These are phyloP conservation scores for Bergia puertoricense DNA, from an alignment of 92 coral and sea anemone genomes.

Conservation along the genomic window DNA sequence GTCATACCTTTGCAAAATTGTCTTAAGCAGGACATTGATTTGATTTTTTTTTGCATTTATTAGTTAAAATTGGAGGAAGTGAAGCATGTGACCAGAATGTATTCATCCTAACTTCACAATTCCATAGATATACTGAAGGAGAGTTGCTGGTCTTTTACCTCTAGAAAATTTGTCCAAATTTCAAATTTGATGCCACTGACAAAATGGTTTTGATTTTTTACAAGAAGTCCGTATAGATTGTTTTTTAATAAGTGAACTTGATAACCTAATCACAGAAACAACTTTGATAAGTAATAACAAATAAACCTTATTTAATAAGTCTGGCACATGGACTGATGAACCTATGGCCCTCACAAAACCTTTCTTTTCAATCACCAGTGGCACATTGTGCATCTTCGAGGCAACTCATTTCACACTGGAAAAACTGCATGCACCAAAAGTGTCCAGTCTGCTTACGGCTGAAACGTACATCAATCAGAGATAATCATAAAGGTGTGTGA, in stretches of 20 bases:
- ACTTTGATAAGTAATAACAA: not conserved
- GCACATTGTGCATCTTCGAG: conserved; percentile 99
- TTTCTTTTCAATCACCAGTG: conserved; percentile 56
- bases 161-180: not conserved
- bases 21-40: not conserved
- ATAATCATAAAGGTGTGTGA: conserved; percentile 58
- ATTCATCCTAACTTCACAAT: not conserved
- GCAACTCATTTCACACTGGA: conserved; percentile 98
- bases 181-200: not conserved
- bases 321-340: not conserved
- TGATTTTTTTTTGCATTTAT: not conserved
- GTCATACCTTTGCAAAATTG: not conserved
- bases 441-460: conserved; percentile 96
- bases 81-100: too few relatives aligned
- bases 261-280: too few relatives aligned
- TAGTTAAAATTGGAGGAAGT: too few relatives aligned
- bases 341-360: too few relatives aligned
- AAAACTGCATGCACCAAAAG: conserved; percentile 91
- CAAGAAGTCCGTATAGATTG: not conserved
- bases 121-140: not conserved
- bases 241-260: too few relatives aligned
- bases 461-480: too few relatives aligned
- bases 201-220: too few relatives aligned
- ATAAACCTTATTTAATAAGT: not conserved
- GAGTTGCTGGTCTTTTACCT: not conserved